Percentiles rank a stretch among this genome's conserved stretches.
Evolutionary conservation across 2,888 invertebrate genomes (phyloP).

Genomic region (Eilema depressum): DNA sequence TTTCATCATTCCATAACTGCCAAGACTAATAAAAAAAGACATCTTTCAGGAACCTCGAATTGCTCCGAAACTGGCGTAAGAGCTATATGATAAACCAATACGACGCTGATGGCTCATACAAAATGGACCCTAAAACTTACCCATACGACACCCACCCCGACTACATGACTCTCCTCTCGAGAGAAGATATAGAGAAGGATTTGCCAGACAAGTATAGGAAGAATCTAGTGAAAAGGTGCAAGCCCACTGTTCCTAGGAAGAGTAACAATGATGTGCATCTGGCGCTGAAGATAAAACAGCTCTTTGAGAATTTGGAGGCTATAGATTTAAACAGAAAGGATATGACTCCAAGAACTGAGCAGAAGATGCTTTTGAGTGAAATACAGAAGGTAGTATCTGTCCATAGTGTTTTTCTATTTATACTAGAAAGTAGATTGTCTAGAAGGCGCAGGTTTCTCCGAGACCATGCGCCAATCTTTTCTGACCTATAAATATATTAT

Average conservation of each 20-base stretch:
- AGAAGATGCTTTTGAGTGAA: conserved; percentile 84
- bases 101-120: conserved; percentile 55
- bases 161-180: conserved; percentile 82
- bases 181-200: conserved; percentile 82
- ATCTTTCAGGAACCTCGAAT: conserved; percentile 71
- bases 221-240: conserved; percentile 62
- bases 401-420: too few species aligned
- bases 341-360: conserved; percentile 84
- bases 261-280: conserved; percentile 72
- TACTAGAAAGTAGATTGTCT: too few species aligned
- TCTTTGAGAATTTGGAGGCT: conserved; percentile 78
- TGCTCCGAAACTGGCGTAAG: conserved; percentile 85
- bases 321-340: conserved; percentile 73
- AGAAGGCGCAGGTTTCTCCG: too few species aligned
- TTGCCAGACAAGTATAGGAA: conserved; percentile 79
- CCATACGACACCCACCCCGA: conserved; percentile 87
- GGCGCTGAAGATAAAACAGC: conserved; percentile 78
- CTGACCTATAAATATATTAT: too few species aligned
- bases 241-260: conserved; percentile 71
- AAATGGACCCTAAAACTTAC: conserved; percentile 60
- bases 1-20: background rate
- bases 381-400: conserved; percentile 84
- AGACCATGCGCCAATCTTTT: too few species aligned
- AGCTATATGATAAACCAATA: conserved; percentile 68
- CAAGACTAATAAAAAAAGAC: background rate